Evolutionary conservation across 2,113 vertebrate genomes (phyloP), one percentile per base, ranked within the genome.

Genomic region (Leucosticte australis): DNA sequence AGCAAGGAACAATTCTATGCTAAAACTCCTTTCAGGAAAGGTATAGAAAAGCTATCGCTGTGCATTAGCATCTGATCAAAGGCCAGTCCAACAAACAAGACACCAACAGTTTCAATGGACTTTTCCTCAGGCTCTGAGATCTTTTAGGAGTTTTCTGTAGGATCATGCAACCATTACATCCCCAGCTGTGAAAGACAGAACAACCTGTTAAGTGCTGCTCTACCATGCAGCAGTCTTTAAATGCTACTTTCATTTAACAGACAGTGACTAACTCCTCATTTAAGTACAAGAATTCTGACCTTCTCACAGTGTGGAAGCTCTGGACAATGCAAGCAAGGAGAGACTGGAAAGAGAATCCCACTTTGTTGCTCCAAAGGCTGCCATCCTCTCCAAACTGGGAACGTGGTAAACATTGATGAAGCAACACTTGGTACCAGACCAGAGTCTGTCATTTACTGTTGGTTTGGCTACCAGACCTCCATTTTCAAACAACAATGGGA

Each of bases 11-110:
- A 92, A 56, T 77, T 83, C 90, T 41, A 46, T 3, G 2, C 64
- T 68, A 90, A 92, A 86, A 64, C 5, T 18, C 21, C 41, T 30
- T 71, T 92, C 88, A 94, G 64, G 73, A 87, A 65, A 78, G 65
- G 73, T 89, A 81, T 53, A 92, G 81, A 86, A 92, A 83, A 83
- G 41, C 86, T 75, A 93, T 81, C 0, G 1, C 77, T 68, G 30
- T 73, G 68, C 69, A 90, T 93, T 84, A 90, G 41, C n/a, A 57
- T 80, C 80, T 96, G 93, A 97, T 94, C 93, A 97, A 96, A 95
- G 88, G 65, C 83, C 80, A 87, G 53, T 28, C 76, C 73, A 92
- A 33, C 0, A 10, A 81, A 87, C 3, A 92, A 76, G 83, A 89
- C 80, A 92, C 76, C 62, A 56, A 65, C 86, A 79, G 77, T 86